Percentiles rank a stretch among this genome's conserved stretches.
Conservation (phyloP, 1,140 invertebrate species). For the Bursaphelenchus mucronatus region DNA sequence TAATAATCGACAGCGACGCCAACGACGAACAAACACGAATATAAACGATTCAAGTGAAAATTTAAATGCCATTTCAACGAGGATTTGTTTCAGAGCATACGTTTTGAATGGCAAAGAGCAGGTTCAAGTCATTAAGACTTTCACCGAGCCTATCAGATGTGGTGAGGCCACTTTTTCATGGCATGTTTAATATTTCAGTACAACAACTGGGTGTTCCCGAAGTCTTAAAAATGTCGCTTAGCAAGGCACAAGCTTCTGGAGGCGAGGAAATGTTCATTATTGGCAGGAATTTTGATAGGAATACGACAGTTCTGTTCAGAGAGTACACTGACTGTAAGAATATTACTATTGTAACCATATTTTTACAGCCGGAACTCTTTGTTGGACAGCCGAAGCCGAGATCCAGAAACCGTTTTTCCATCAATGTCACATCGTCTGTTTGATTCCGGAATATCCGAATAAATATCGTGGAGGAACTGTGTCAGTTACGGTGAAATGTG, state of each 20-base stretch:
- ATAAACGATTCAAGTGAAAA: slow-evolving; percentile 15
- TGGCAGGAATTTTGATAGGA: slow-evolving; percentile 92
- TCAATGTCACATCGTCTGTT: slow-evolving; percentile 84
- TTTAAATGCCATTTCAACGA: slow-evolving; percentile 7
- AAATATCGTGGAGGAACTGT: slow-evolving; percentile 69
- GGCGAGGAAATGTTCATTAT: slow-evolving; percentile 82
- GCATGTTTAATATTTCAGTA: slow-evolving; percentile 67
- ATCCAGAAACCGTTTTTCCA: slow-evolving; percentile 64
- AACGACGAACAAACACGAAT: slow-evolving; percentile 44
- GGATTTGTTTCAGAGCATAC: slow-evolving; percentile 68
- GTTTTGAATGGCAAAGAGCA: slow-evolving; percentile 71
- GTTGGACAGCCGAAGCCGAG: slow-evolving; percentile 63
- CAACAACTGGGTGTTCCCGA: slow-evolving; percentile 91
- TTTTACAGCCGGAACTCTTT: slow-evolving; percentile 37
- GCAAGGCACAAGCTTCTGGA: slow-evolving; percentile 73
- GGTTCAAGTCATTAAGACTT: slow-evolving; percentile 73
- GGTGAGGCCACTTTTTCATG: slow-evolving; percentile 70
- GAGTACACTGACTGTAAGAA: slow-evolving; percentile 61
- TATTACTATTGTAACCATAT: slow-evolving; percentile 51
- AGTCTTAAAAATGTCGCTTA: slow-evolving; percentile 84
- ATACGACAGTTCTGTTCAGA: slow-evolving; percentile 81
- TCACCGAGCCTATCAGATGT: slow-evolving; percentile 87
- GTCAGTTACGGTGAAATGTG: slow-evolving; percentile 72
- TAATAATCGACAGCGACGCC: slow-evolving; percentile 86
- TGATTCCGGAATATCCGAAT: slow-evolving; percentile 75